phyloP scores from a whole-genome alignment of 2,113 vertebrate species.

The Datnioides undecimradiatus region DNA sequence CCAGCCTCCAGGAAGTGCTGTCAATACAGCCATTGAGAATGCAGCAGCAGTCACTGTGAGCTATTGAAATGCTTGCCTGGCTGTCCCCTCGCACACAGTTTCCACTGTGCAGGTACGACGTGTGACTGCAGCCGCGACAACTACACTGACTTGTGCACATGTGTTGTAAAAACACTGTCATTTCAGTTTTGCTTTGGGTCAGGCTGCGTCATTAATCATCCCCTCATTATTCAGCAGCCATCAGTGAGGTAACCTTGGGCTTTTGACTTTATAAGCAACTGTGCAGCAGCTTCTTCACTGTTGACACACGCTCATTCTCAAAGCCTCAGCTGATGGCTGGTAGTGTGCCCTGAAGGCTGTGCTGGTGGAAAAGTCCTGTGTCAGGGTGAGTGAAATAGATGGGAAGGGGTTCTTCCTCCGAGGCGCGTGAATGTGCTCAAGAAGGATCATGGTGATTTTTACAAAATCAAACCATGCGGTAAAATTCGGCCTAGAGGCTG shows the following conservation, averaged over 20 bases:
- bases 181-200: background rate
- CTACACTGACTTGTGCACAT: background rate
- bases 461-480: too few relatives aligned
- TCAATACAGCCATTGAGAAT: slow-evolving; percentile 16
- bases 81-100: background rate
- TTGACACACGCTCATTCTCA: too few relatives aligned
- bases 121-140: background rate
- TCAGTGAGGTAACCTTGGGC: background rate
- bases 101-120: background rate
- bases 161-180: background rate
- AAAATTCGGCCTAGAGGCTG: too few relatives aligned
- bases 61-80: slow-evolving; percentile 10
- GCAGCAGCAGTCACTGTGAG: slow-evolving; percentile 6
- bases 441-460: too few relatives aligned
- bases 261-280: background rate
- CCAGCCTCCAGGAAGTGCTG: background rate
- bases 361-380: too few relatives aligned
- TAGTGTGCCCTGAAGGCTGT: background rate
- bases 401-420: too few relatives aligned
- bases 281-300: too few relatives aligned
- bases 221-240: background rate
- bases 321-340: background rate
- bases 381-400: too few relatives aligned
- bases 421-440: too few relatives aligned
- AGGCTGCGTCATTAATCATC: background rate